These are phyloP conservation scores for Anomalospiza imberbis DNA, from an alignment of 2,797 vertebrate species.

Conservation along the genomic window DNA sequence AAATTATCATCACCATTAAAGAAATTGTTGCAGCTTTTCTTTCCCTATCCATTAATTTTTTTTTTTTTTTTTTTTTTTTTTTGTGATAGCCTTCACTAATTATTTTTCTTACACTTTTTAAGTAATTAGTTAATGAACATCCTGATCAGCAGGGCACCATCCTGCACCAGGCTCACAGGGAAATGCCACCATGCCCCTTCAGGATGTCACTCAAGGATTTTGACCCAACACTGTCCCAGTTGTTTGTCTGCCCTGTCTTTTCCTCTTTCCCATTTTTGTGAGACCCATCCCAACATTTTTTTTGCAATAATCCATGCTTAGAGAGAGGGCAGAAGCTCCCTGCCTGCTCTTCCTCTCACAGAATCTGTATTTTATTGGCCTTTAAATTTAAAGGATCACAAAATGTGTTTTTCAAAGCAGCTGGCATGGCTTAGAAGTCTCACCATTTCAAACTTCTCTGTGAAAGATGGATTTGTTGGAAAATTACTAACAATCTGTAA, in stretches of 20 bases:
- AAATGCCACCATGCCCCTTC: background rate
- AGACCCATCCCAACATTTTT: background rate
- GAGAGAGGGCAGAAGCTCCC: background rate
- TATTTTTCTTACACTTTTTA: background rate
- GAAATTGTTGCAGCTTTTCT: background rate
- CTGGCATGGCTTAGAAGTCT: background rate
- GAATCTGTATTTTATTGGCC: background rate
- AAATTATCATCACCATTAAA: background rate
- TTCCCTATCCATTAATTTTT: background rate
- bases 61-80: background rate
- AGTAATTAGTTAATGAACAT: background rate
- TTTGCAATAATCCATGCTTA: background rate
- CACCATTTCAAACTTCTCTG: background rate
- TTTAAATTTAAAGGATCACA: background rate
- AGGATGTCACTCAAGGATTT: background rate
- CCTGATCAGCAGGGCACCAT: background rate
- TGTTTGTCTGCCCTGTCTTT: background rate
- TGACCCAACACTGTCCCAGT: fast-evolving
- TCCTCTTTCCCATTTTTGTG: background rate
- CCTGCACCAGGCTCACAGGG: background rate
- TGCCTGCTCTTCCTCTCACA: background rate
- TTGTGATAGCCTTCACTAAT: background rate
- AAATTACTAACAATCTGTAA: constrained; percentile 5
- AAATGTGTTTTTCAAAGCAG: background rate
- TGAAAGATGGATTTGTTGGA: constrained; percentile 8